Evolutionary conservation across 2,113 vertebrate species (phyloP), one percentile per base, ranked within the genome.

Genomic region (Alligator sinensis): DNA sequence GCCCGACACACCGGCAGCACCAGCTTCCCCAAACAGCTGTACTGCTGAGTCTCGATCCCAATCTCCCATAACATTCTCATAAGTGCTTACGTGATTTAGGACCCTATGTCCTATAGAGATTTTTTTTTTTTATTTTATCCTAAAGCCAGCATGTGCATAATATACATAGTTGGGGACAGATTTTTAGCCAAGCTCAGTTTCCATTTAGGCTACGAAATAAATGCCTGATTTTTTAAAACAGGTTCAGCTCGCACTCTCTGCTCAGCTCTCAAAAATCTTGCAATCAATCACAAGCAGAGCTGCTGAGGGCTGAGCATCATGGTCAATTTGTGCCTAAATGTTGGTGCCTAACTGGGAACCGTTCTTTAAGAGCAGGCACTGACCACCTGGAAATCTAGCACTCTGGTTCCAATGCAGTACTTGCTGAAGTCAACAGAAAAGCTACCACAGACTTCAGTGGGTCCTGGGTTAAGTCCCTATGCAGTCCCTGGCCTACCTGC

Each of bases 401-500:
- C 34, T 25, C 38, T 24, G 34, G 21, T 21, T 6, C 22, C 21
- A 47, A 47, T 47, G 6, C 70, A 74, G 18, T 38, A 34, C 68
- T 34, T 6, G 6, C 21, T 38, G 34, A 72, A 72, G 21, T 38
- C 18, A 72, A 72, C 24, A 21, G 19, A 34, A 21, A 72, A 21
- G 21, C 21, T 47, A 2, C 3, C 12, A 25, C 18, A 14, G 34
- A 14, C 34, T 34, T 74, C 34, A 47, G 7, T 74, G 22, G 70
- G 34, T 13, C 12, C 19, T 74, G 70, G 70, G 34, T 72, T 21
- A 72, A 72, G 9, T 12, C 34, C 34, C 34, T 47, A 95, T 22
- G 8, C 82, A 93, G 80, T 86, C 74, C 28, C 78, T 87, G 79
- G 25, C 6, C 94, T 91, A 91, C 91, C 92, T 87, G 59, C 54